A percentile compares a stretch with the other conserved stretches of the same genome.
phyloP scores from a whole-genome alignment of 1,140 invertebrate genomes.

The Anoplolepis gracilipes region DNA sequence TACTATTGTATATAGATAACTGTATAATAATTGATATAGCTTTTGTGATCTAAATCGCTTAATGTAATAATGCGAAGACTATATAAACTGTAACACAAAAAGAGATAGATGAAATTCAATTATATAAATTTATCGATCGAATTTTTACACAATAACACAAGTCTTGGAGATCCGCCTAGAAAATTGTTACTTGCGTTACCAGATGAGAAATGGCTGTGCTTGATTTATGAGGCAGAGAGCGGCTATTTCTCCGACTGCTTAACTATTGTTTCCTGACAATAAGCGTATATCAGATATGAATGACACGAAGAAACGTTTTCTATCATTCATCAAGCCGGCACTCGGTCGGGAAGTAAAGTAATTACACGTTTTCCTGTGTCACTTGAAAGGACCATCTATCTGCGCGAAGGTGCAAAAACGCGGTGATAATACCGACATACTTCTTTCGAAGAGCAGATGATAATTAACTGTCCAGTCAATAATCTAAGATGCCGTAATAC shows the following conservation, averaged over 20 bases:
- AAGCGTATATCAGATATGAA: conserved; percentile 74
- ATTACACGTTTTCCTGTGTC: conserved; percentile 76
- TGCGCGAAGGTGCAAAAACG: conserved; percentile 56
- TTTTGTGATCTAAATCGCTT: neutral
- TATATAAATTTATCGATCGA: conserved; percentile 45
- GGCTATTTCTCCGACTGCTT: conserved; percentile 70
- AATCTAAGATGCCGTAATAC: conserved; percentile 3
- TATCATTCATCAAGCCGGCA: conserved; percentile 75
- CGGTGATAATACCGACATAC: conserved; percentile 21
- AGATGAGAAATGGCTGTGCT: conserved; percentile 54
- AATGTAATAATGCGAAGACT: neutral
- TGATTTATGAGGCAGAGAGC: conserved; percentile 73
- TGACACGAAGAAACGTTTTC: conserved; percentile 75
- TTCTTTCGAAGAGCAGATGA: conserved; percentile 49
- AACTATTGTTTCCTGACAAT: conserved; percentile 76
- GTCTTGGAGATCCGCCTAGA: conserved; percentile 47
- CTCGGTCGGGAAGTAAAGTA: conserved; percentile 69
- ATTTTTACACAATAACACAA: conserved; percentile 49
- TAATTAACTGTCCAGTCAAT: conserved; percentile 49
- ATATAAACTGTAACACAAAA: neutral
- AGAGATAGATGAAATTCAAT: conserved; percentile 38
- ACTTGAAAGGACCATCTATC: conserved; percentile 71
- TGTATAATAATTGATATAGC: neutral
- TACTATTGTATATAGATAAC: too few species aligned
- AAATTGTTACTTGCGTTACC: conserved; percentile 48